phyloP scores from a whole-genome alignment of 2,888 invertebrate species.

The Polyploca ridens region DNA sequence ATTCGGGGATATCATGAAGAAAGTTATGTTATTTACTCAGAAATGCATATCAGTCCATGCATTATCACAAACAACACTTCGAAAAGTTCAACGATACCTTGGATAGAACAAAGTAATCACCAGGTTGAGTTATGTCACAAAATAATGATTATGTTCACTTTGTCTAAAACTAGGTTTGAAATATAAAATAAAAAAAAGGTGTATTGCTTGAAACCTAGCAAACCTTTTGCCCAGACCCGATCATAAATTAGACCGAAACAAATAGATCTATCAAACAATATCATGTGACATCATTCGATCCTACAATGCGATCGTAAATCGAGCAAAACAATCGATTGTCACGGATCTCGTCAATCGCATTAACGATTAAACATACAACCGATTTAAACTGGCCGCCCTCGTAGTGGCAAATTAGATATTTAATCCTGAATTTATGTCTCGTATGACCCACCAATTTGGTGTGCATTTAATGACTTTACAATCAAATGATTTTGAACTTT shows the following conservation, averaged over 20 bases:
- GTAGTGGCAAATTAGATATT: constrained; percentile 32
- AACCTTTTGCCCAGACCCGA: neutral
- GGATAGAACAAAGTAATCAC: no score
- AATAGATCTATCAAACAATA: neutral
- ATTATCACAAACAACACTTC: no score
- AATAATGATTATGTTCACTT: no score
- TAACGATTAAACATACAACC: constrained; percentile 20
- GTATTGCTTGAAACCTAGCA: no score
- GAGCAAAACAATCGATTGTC: constrained; percentile 39
- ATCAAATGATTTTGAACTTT: constrained; percentile 3
- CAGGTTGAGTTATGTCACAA: no score
- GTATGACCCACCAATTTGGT: neutral
- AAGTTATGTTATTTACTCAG: no score
- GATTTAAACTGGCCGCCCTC: constrained; percentile 28
- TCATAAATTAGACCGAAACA: neutral
- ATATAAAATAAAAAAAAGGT: no score
- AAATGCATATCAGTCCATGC: no score
- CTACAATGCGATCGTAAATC: constrained; percentile 37
- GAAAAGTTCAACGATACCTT: no score
- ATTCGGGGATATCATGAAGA: no score
- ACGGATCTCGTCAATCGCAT: constrained; percentile 27
- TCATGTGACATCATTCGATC: constrained; percentile 27
- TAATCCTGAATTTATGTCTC: constrained; percentile 31
- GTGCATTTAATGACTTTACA: neutral
- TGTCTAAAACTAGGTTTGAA: no score